Evolutionary conservation across 2,797 vertebrate genomes (phyloP), one percentile per base, ranked within the genome.

Genomic region (Ceyx erithaca): DNA sequence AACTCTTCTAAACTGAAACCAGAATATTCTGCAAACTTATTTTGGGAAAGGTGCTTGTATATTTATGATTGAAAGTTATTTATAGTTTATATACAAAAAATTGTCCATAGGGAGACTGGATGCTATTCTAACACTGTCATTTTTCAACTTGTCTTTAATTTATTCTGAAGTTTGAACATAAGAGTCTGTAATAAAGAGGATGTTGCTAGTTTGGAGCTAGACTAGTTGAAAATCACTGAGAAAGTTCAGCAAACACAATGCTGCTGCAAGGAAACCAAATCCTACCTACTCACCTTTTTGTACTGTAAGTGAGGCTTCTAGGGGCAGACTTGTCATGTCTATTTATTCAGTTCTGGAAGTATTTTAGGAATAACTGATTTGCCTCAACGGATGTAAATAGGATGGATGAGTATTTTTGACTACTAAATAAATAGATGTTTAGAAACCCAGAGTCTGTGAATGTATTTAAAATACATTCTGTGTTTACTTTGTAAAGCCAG

Each of bases 31-130:
- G 9, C 1, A 10, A 64, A 71, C 20, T 82, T 90, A 77, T 94
- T 93, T 89, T 82, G 58, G 70, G 57, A 68, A 90, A 95, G 81
- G 71, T 93, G 41, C 30, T 89, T 26, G 18, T 85, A 18, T 80
- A 91, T 79, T 91, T 81, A 20, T 62, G 54, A 73, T 64, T 67
- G 66, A 64, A 57, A 82, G 35, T 70, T 93, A 87, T 90, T 70
- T 90, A 61, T 61, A 62, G 46, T 40, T 64, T 57, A 3, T 71
- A 21, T 92, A 37, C 19, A 73, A 78, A 86, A 86, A 43, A 25
- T 8, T 73, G 18, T 69, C 64, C 4, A 0, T 52, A 40, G 61
- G 58, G 58, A 80, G 26, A 9, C 7, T 46, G 45, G 40, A 84
- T 92, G 25, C 83, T 84, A 2, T 90, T 79, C 55, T 70, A 35